A percentile compares a stretch with the other conserved stretches of the same genome.
Evolutionary conservation across 2,113 vertebrate genomes (phyloP).

Genomic region (Corythaixoides concolor): DNA sequence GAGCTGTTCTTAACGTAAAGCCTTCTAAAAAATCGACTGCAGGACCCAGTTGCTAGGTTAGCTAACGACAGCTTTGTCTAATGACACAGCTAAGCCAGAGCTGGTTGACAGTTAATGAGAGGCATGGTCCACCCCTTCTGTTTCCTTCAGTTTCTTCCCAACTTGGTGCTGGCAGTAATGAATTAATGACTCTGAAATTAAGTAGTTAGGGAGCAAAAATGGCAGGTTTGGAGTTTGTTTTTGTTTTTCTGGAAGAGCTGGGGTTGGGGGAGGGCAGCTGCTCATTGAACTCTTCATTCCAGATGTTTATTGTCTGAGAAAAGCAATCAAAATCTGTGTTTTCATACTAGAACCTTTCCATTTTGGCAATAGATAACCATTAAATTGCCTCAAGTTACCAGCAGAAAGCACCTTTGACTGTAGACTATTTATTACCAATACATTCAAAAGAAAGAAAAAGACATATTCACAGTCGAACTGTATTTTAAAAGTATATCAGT

Average conservation of each 20-base stretch:
- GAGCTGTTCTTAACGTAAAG: background rate
- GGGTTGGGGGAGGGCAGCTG: accelerated
- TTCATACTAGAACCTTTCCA: background rate
- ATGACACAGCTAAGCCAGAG: background rate
- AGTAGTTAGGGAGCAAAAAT: background rate
- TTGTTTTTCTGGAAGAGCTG: background rate
- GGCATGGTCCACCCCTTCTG: accelerated
- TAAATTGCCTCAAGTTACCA: background rate
- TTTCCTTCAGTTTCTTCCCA: background rate
- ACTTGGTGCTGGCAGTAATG: background rate
- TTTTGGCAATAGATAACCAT: background rate
- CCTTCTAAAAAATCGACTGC: background rate
- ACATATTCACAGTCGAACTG: background rate
- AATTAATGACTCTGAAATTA: background rate
- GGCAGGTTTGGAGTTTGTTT: background rate
- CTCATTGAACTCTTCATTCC: background rate
- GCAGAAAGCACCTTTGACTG: background rate
- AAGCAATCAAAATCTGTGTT: background rate
- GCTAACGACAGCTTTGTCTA: background rate
- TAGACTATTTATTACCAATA: background rate
- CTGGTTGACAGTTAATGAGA: background rate
- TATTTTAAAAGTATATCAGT: background rate
- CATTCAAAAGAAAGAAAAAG: background rate
- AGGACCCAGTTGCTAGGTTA: background rate
- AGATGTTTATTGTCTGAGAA: background rate